Percentiles rank a stretch among this genome's conserved stretches.
These are phyloP conservation scores for Danaus melanippus DNA, from an alignment of 1,140 invertebrate genomes.

Conservation along the genomic window DNA sequence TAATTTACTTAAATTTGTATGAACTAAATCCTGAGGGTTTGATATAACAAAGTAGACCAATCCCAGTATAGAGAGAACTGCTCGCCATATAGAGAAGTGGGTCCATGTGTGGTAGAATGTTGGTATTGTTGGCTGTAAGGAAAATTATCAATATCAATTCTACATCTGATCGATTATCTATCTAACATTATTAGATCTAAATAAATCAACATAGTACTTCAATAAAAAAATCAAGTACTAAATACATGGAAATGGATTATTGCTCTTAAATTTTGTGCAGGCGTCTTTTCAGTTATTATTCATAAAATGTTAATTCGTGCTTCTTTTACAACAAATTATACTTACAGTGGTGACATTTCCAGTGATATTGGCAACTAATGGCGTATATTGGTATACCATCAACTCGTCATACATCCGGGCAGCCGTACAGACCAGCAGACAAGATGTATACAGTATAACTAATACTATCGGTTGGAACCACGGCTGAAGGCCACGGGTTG, in stretches of 20 bases:
- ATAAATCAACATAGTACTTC: too few species aligned
- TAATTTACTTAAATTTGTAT: conserved; percentile 55
- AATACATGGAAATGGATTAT: too few species aligned
- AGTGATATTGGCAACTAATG: conserved; percentile 41
- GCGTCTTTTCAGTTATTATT: too few species aligned
- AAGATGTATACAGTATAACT: conserved; percentile 58
- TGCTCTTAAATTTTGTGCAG: too few species aligned
- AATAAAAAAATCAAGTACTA: too few species aligned
- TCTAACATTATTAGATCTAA: too few species aligned
- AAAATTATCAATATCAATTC: conserved; percentile 1
- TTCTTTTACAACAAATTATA: not conserved
- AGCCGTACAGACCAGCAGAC: conserved; percentile 56
- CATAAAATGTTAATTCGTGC: too few species aligned
- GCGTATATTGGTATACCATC: conserved; percentile 64
- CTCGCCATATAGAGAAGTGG: conserved; percentile 68
- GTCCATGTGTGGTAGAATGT: conserved; percentile 69
- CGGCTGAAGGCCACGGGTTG: conserved; percentile 47
- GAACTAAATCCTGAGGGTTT: conserved; percentile 55
- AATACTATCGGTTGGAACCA: conserved; percentile 63
- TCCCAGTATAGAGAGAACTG: conserved; percentile 60
- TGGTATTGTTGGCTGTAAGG: conserved; percentile 61
- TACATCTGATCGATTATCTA: not conserved
- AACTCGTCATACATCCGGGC: conserved; percentile 66
- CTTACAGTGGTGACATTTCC: conserved; percentile 48
- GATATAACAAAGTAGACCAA: conserved; percentile 62